Evolutionary conservation across 1,140 invertebrate genomes (phyloP).

Genomic region (Drosophila repleta): DNA sequence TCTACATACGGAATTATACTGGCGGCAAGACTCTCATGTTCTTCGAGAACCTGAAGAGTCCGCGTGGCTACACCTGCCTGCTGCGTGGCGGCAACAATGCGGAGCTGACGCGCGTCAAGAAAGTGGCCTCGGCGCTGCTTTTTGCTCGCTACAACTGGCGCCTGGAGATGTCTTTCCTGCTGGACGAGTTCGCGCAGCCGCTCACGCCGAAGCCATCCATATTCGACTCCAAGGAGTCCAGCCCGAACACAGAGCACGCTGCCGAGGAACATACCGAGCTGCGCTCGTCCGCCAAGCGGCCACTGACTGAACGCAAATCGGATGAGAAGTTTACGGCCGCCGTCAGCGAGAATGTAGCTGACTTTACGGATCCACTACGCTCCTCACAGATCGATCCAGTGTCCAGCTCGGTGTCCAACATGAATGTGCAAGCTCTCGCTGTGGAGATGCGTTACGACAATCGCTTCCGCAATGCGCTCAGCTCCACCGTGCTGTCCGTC

Average conservation of each 20-base stretch:
- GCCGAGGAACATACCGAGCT: constrained; percentile 34
- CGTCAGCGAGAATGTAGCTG: constrained; percentile 85
- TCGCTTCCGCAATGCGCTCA: constrained; percentile 90
- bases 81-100: constrained; percentile 90
- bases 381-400: constrained; percentile 43
- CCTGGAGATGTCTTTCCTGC: constrained; percentile 95
- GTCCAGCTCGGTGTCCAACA: constrained; percentile 38
- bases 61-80: constrained; percentile 95
- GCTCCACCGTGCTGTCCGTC: constrained; percentile 90
- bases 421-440: constrained; percentile 81
- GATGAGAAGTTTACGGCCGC: constrained; percentile 85
- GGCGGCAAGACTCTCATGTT: constrained; percentile 94
- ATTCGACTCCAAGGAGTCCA: constrained; percentile 81
- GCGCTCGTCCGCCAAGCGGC: constrained; percentile 38
- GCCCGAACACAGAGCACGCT: constrained; percentile 57
- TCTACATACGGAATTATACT: constrained; percentile 89
- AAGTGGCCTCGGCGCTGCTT: constrained; percentile 91
- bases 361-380: constrained; percentile 92
- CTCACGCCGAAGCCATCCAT: constrained; percentile 76
- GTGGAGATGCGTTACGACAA: constrained; percentile 87
- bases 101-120: constrained; percentile 93
- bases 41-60: constrained; percentile 94
- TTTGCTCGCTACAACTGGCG: constrained; percentile 95
- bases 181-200: constrained; percentile 87
- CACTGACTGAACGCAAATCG: constrained; percentile 56